Evolutionary conservation across 2,797 vertebrate genomes (phyloP), one percentile per base, ranked within the genome.

Genomic region (Chaenodraco wilsoni): DNA sequence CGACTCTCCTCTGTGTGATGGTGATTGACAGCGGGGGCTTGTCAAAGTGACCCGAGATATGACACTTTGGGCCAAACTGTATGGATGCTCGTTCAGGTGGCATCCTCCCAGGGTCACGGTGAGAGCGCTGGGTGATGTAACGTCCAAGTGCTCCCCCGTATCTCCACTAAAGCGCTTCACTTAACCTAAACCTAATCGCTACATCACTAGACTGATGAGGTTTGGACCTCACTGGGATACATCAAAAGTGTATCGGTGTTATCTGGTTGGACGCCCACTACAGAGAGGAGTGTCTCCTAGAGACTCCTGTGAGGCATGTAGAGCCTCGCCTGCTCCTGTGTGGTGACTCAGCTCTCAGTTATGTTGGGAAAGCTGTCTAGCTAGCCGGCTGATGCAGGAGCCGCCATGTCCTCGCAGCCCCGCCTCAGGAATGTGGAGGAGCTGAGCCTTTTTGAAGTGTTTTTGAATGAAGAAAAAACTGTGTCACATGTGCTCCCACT

Each of bases 341-440:
- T 46, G 83, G 72, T 91, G 89, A 91, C 84, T 90, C 89, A 91
- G 82, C 83, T 68, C 19, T 3, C 73, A 89, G 87, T 83, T 89
- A 92, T 92, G 90, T 66, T 58, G 81, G 73, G 69, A 88, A 88
- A 89, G 85, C 85, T 79, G 82, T 88, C 76, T 85, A 65, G 83
- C 87, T 87, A 76, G 76, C 78, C 50, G 57, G 73, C 74, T 84
- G 76, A 82, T 76, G 80, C 60, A 59, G 79, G 83, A 87, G 76
- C 81, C 0, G 59, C 82, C 84, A 78, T 84, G 81, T 84, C 74
- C 87, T 88, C 84, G 72, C 82, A 76, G 78, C 78, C 72, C 64
- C 70, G 82, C 50, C 66, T 86, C 69, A 87, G 90, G 89, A 92
- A 91, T 90, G 90, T 60, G 69, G 85, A 89, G 85, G 87, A 69